These are phyloP conservation scores for Macrophya annulata DNA, from an alignment of 2,888 invertebrate genomes.

Conservation along the genomic window DNA sequence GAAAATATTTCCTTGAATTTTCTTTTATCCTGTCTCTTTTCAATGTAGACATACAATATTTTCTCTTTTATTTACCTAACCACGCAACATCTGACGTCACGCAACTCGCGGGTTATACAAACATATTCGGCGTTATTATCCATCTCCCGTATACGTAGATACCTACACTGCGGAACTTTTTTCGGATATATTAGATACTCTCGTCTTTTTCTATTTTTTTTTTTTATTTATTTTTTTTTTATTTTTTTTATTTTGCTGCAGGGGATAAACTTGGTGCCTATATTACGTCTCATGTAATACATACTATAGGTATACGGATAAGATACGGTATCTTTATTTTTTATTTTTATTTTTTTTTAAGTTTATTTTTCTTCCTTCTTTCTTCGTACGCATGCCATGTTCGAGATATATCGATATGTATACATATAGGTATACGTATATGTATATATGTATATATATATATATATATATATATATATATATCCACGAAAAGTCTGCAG, in stretches of 20 bases:
- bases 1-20: neutral
- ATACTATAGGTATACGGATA: neutral
- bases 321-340: too few relatives aligned
- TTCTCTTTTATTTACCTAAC: neutral
- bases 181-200: neutral
- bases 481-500: constrained; percentile 17
- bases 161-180: neutral
- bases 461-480: constrained; percentile 20
- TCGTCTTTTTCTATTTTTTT: too few relatives aligned
- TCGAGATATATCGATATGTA: neutral
- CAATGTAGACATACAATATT: neutral
- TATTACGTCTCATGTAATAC: neutral
- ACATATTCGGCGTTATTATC: neutral
- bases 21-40: neutral
- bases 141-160: too few relatives aligned
- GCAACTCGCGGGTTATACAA: neutral
- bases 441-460: neutral
- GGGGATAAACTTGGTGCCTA: constrained; percentile 1
- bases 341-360: too few relatives aligned
- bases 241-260: neutral
- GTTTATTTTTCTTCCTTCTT: neutral
- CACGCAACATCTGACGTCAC: neutral
- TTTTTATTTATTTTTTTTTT: too few relatives aligned
- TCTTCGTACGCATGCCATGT: neutral
- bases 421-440: neutral